These are phyloP conservation scores for Atractosteus spatula DNA, from an alignment of 2,113 vertebrate species.

Conservation along the genomic window DNA sequence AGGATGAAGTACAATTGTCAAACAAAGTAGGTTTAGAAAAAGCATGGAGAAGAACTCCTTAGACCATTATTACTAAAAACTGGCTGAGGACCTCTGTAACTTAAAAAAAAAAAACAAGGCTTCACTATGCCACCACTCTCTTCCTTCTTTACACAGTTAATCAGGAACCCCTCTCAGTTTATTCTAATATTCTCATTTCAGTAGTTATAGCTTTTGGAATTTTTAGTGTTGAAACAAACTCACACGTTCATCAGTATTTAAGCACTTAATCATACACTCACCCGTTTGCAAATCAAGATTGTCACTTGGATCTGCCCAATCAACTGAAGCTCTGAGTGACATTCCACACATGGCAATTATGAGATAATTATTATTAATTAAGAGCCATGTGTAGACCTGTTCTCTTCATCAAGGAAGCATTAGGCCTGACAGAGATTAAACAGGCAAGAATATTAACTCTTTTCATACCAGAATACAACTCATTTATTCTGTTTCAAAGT, in stretches of 20 bases:
- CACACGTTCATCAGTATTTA: not conserved
- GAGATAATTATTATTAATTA: constrained; percentile 14
- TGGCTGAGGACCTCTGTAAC: no score
- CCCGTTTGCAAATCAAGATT: constrained; percentile 7
- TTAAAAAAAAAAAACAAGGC: no score
- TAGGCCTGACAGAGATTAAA: constrained; percentile 12
- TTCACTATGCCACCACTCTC: no score
- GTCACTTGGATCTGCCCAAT: constrained; percentile 10
- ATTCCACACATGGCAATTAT: constrained; percentile 13
- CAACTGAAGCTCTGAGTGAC: constrained; percentile 8
- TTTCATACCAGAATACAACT: not conserved
- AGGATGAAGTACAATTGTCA: no score
- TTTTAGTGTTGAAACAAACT: constrained; percentile 6
- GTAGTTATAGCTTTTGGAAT: no score
- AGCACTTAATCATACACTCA: constrained; percentile 11
- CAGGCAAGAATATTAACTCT: constrained; percentile 1
- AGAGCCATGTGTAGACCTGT: not conserved
- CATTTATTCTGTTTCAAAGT: no score
- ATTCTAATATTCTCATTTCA: no score
- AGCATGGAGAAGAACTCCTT: no score
- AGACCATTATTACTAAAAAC: no score
- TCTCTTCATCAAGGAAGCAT: constrained; percentile 7
- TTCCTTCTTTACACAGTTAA: no score
- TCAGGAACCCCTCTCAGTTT: no score
- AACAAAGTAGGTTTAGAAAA: no score